Base-by-base conservation (phyloP, 2,888 invertebrate genomes). In the Synergus laeviventris region DNA sequence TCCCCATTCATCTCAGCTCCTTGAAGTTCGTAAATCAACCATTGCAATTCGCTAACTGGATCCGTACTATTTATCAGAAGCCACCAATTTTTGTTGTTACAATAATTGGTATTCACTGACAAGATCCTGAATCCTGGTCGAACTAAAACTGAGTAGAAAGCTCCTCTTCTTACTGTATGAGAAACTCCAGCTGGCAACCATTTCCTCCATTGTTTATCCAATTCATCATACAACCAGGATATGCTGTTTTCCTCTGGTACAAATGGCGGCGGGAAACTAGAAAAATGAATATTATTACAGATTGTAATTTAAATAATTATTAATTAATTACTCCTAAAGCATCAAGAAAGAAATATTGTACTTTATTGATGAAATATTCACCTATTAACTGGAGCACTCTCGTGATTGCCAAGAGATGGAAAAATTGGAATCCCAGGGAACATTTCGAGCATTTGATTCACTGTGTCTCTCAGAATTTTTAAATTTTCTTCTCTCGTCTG, bases 61-160 rank as follows among this genome's bases (percentile, higher is more conserved):
- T 99, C 99, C 0, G 98, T 98, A 84, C 97, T 97, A 91, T 99
- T 98, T 81, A 99, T 92, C 18, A 97, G 91, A 39, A 97, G 92
- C 97, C 97, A 98, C 98, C 98, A 98, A 92, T 98, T 98, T 89
- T 96, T 96, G 88, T 97, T 97, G 90, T 98, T 97, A 91, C 98
- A 98, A 91, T 97, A 98, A 91, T 98, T 98, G 95, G 97, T 98
- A 89, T 98, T 98, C n/a, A 98, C 92, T 0, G 98, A 98, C 81
- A 98, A 95, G 76, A 98, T 94, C 77, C 98, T 93, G 90, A 98
- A 97, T 21, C 97, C 97, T 0, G 97, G 97, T 54, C 96, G 94
- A 9, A 98, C 96, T 66, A 97, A 93, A 1, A 97, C 97, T 3
- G 98, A 97, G 91, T 98, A 99, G 91, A 97, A 97, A 49, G 97